These are phyloP conservation scores for Oryctes rhinoceros DNA, from an alignment of 1,140 invertebrate species.

Conservation along the genomic window DNA sequence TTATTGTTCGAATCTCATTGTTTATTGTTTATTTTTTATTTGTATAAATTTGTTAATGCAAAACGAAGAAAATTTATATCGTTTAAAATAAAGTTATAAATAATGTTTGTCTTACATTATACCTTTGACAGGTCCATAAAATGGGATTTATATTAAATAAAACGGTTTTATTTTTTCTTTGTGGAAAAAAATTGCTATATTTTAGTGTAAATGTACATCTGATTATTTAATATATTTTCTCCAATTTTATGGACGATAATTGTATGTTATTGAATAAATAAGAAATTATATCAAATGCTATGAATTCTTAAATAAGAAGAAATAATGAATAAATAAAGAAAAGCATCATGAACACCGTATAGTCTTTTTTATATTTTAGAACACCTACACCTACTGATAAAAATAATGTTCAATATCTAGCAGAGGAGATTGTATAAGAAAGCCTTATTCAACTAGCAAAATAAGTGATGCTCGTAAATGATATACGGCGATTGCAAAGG, in stretches of 20 bases:
- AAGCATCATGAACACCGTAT: constrained; percentile 2
- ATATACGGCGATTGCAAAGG: no score
- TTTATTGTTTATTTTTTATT: constrained; percentile 37
- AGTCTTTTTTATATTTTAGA: constrained; percentile 31
- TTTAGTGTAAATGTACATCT: neutral
- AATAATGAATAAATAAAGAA: constrained; percentile 26
- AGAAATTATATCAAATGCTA: neutral
- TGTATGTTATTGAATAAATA: neutral
- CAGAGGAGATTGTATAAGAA: no score
- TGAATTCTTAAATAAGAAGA: neutral
- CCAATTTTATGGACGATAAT: neutral
- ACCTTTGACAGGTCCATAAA: neutral
- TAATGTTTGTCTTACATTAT: neutral
- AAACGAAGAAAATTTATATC: neutral
- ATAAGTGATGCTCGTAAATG: no score
- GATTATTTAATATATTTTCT: neutral
- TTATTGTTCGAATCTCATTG: constrained; percentile 24
- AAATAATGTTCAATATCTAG: no score
- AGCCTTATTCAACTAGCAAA: no score
- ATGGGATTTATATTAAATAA: neutral
- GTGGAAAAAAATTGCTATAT: neutral
- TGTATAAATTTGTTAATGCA: constrained; percentile 13
- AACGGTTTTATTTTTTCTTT: neutral
- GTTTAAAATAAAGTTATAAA: neutral
- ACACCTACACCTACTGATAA: neutral